Conservation (phyloP, 92 coral and sea anemone species). For the Umimayanthus kanabou region DNA sequence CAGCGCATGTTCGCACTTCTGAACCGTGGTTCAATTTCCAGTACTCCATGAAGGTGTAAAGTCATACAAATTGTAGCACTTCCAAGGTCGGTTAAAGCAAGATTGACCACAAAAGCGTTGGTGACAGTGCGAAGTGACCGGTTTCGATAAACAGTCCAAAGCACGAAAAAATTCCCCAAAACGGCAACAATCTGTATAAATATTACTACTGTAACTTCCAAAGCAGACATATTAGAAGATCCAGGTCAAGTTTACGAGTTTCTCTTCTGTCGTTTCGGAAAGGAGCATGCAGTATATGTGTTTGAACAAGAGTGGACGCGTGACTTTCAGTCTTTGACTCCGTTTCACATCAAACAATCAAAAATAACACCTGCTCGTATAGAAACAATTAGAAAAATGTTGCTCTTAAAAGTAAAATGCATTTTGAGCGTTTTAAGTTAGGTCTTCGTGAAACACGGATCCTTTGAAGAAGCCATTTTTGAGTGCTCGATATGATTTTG, state of each 20-base stretch:
- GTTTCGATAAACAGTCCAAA: neutral
- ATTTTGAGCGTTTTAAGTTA: too few species aligned
- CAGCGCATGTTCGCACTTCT: neutral
- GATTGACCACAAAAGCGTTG: slow-evolving; percentile 4
- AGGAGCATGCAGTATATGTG: too few species aligned
- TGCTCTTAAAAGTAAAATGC: too few species aligned
- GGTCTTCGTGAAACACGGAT: too few species aligned
- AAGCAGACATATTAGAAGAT: neutral
- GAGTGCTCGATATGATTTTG: too few species aligned
- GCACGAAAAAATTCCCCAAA: neutral
- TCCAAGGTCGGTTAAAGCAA: slow-evolving; percentile 7
- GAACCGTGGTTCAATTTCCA: neutral
- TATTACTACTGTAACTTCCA: neutral
- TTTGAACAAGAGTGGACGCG: too few species aligned
- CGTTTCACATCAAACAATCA: too few species aligned
- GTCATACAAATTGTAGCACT: slow-evolving; percentile 17
- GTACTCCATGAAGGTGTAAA: neutral
- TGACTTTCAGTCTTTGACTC: too few species aligned
- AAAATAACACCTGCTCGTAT: too few species aligned
- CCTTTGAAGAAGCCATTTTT: too few species aligned
- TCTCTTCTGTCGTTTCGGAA: neutral
- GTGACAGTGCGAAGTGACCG: neutral
- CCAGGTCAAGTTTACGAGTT: neutral
- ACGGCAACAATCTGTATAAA: neutral
- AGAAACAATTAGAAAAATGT: too few species aligned